Conservation (phyloP, 2,113 vertebrate species). For the Psammodynastes pulverulentus region DNA sequence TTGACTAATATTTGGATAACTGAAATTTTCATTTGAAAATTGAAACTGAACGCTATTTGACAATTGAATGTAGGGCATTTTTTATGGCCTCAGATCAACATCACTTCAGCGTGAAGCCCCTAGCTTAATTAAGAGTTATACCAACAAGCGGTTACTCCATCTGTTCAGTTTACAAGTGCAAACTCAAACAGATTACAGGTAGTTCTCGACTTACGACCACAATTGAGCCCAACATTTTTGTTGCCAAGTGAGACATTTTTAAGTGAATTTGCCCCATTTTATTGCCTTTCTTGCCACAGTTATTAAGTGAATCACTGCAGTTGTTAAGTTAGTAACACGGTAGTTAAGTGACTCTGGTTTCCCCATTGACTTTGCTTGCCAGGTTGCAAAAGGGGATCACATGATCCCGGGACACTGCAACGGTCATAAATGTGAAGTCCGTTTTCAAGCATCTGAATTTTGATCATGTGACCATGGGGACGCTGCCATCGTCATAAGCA, state of each 20-base stretch:
- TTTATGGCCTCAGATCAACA: background rate
- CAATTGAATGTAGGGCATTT: background rate
- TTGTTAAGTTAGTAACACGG: background rate
- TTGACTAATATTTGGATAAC: conserved; percentile 56
- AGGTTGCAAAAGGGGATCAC: background rate
- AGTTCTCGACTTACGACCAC: background rate
- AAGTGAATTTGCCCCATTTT: background rate
- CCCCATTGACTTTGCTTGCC: background rate
- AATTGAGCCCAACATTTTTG: background rate
- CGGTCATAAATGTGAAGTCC: background rate
- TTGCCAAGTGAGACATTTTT: background rate
- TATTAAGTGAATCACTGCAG: background rate
- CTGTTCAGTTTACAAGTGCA: background rate
- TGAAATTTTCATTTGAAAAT: conserved; percentile 51
- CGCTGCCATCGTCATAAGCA: background rate
- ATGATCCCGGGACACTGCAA: background rate
- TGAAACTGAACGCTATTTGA: conserved; percentile 15
- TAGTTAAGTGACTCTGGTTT: background rate
- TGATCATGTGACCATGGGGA: background rate
- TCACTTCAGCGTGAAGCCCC: background rate
- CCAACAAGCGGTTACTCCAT: background rate
- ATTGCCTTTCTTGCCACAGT: background rate
- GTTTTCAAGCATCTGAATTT: background rate
- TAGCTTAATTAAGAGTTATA: background rate
- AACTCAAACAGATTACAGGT: background rate